Base-by-base conservation (phyloP, 2,888 invertebrate species). In the Erebia epiphron region DNA sequence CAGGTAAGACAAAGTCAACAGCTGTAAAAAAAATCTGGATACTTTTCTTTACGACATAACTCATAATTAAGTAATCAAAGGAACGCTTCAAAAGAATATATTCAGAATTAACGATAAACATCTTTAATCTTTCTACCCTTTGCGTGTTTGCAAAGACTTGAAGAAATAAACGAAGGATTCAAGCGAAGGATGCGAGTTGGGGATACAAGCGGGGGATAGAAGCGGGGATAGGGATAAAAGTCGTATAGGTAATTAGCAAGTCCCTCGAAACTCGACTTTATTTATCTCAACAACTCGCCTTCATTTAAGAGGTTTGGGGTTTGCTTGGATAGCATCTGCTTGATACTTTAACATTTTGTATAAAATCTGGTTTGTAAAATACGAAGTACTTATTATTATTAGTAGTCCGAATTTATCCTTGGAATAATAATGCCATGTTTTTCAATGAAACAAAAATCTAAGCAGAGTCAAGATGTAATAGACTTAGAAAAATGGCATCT, bases 251-350 rank as follows among this genome's bases (percentile, higher is more conserved):
- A 90, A 90, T 91, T 90, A 90, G 85, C 78, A 80, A 87, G 86
- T 86, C 86, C 79, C 81, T 84, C 80, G 83, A 83, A 78, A 80
- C 82, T 82, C 83, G 86, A 89, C 83, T 90, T 90, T 89, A 89
- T 89, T 90, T 90, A 91, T 91, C 89, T 89, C 84, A 84, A 82
- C 77, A 84, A 87, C 84, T 88, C 86, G 83, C 82, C 88, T 89
- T 81, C 86, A 83, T 87, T 88, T 89, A 81, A 86, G 84, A 86
- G 83, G 83, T 86, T 80, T 80, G 76, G 74, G 61, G 57, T 73
- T 26, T 75, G 80, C 65, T 3, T 7, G 52, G 79, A 70, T 46
- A 1, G 5, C 67, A 0, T 1, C 0, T 52, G 78, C 72, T 90
- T 90, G 88, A 85, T 90, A 84, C 82, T 86, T n/a, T 82, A 63